phyloP scores from a whole-genome alignment of 2,113 vertebrate species.

The Fulica atra region DNA sequence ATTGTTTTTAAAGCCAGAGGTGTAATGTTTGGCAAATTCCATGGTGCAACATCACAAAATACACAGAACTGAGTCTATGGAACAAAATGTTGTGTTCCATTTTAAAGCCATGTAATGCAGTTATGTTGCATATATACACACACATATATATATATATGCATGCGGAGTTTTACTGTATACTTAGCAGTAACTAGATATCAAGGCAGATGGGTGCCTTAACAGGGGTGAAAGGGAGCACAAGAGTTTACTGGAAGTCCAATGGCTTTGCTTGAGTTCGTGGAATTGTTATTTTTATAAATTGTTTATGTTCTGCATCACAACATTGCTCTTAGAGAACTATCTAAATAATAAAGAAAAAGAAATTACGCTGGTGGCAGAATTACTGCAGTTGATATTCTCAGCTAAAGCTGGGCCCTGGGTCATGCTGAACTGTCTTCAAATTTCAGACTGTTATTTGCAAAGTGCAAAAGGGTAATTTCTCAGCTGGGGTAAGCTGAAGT shows the following conservation, averaged over 20 bases:
- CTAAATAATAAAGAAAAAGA: not conserved
- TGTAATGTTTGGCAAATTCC: not conserved
- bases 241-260: not conserved
- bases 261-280: not conserved
- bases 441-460: not conserved
- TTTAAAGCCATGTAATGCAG: not conserved
- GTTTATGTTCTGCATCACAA: not conserved
- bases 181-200: not conserved
- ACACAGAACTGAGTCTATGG: not conserved
- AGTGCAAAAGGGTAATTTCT: slow-evolving; percentile 9
- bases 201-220: not conserved
- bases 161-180: not conserved
- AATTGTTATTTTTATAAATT: not conserved
- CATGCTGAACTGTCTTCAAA: slow-evolving; percentile 19
- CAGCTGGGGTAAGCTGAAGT: not conserved
- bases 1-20: not conserved
- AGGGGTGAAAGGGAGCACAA: not conserved
- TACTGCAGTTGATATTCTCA: not conserved
- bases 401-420: not conserved
- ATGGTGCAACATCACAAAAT: not conserved
- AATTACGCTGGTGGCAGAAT: not conserved
- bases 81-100: not conserved
- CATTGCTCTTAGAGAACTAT: not conserved
- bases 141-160: not conserved
- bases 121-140: not conserved